A percentile compares a stretch with the other conserved stretches of the same genome.
These are phyloP conservation scores for Drosophila busckii DNA, from an alignment of 1,140 invertebrate species.

Conservation along the genomic window DNA sequence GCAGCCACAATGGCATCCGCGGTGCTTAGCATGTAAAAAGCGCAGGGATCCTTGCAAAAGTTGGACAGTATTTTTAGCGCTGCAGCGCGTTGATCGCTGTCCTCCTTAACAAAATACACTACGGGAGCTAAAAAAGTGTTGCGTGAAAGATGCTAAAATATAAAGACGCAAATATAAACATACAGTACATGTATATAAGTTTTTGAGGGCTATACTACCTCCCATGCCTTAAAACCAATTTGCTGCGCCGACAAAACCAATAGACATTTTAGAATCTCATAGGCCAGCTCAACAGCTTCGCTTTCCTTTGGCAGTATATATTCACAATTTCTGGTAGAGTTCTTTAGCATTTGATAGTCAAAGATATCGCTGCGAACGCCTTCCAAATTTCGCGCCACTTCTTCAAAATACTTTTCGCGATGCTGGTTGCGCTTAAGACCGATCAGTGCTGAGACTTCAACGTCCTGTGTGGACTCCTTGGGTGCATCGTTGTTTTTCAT, in stretches of 20 bases:
- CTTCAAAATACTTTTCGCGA: conserved; percentile 76
- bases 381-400: conserved; percentile 72
- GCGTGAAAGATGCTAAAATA: conserved; percentile 35
- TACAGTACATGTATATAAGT: not conserved
- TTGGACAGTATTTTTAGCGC: conserved; percentile 74
- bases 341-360: conserved; percentile 69
- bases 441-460: conserved; percentile 44
- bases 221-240: conserved; percentile 54
- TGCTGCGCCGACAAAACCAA: conserved; percentile 58
- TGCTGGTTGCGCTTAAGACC: conserved; percentile 70
- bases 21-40: conserved; percentile 63
- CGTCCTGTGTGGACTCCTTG: conserved; percentile 37
- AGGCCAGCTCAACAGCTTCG: conserved; percentile 52
- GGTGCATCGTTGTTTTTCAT: conserved; percentile 65
- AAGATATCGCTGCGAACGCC: conserved; percentile 73
- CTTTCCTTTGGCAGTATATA: conserved; percentile 62
- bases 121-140: conserved; percentile 55
- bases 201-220: conserved; percentile 39
- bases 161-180: not conserved
- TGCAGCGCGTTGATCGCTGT: conserved; percentile 54
- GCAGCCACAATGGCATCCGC: conserved; percentile 71
- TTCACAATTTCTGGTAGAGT: conserved; percentile 48
- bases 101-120: conserved; percentile 63
- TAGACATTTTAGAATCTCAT: conserved; percentile 72
- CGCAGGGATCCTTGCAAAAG: conserved; percentile 64